Percentiles rank a stretch among this genome's conserved stretches.
These are phyloP conservation scores for Progne subis DNA, from an alignment of 2,113 vertebrate genomes.

Conservation along the genomic window DNA sequence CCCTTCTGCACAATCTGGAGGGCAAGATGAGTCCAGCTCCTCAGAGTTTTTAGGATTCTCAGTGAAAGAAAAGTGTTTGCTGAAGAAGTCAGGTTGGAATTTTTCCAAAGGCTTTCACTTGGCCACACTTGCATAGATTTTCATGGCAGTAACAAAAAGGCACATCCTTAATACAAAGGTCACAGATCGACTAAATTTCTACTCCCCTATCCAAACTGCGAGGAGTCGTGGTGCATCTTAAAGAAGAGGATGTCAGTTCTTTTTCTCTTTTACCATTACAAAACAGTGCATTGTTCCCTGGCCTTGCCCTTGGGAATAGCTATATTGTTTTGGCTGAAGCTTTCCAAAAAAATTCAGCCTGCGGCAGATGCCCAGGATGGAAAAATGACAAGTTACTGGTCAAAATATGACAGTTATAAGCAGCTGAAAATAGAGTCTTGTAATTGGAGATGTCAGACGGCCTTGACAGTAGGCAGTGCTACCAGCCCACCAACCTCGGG, in stretches of 20 bases:
- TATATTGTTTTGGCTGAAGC: constrained; percentile 66
- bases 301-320: constrained; percentile 61
- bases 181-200: constrained; percentile 15
- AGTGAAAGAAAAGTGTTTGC: background rate
- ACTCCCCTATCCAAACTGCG: background rate
- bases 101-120: background rate
- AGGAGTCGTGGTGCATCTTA: constrained; percentile 17
- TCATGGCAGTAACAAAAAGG: background rate
- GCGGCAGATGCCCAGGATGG: constrained; percentile 58
- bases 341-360: constrained; percentile 55
- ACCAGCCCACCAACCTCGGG: constrained; percentile 29
- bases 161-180: constrained; percentile 29
- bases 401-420: constrained; percentile 68
- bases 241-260: constrained; percentile 45
- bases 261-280: constrained; percentile 56
- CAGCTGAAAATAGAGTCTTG: constrained; percentile 57
- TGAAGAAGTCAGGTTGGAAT: background rate
- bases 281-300: constrained; percentile 50
- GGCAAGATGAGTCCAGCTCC: background rate
- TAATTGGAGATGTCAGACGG: constrained; percentile 50
- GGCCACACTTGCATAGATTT: background rate
- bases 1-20: background rate
- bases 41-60: background rate
- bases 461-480: constrained; percentile 42
- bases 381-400: constrained; percentile 67